These are phyloP conservation scores for Clarias gariepinus DNA, from an alignment of 2,113 vertebrate genomes.

Conservation along the genomic window DNA sequence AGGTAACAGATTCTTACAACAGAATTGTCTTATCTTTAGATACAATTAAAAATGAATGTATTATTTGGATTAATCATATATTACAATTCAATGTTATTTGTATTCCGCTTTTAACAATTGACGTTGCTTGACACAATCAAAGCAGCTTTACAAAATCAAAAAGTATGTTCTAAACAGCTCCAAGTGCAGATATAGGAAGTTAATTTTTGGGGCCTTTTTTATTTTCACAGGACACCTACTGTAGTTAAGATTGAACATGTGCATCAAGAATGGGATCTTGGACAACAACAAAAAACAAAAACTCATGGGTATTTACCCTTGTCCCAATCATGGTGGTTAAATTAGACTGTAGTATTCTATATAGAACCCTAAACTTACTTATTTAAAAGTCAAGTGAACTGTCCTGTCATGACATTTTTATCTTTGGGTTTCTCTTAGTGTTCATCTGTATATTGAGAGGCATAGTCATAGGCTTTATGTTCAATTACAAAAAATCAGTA, in stretches of 20 bases:
- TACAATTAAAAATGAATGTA: neutral
- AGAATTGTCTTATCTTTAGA: neutral
- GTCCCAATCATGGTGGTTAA: neutral
- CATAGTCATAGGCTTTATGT: neutral
- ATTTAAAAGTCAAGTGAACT: neutral
- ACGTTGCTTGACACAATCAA: no score
- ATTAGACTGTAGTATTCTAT: no score
- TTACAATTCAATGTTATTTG: no score
- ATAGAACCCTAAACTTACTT: neutral
- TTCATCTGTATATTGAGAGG: neutral
- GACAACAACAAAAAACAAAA: neutral
- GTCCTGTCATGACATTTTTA: neutral
- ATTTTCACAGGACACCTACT: neutral
- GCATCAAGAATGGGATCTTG: neutral
- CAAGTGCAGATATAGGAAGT: neutral
- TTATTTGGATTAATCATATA: neutral
- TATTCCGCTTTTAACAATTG: no score
- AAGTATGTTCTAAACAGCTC: neutral
- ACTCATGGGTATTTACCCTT: neutral
- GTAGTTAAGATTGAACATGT: neutral
- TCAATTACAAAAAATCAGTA: neutral
- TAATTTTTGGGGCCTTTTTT: neutral
- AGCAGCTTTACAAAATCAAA: no score
- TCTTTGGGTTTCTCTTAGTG: neutral
- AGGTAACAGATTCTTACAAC: no score